These are phyloP conservation scores for Trachymyrmex cornetzi DNA, from an alignment of 1,140 invertebrate genomes.

Conservation along the genomic window DNA sequence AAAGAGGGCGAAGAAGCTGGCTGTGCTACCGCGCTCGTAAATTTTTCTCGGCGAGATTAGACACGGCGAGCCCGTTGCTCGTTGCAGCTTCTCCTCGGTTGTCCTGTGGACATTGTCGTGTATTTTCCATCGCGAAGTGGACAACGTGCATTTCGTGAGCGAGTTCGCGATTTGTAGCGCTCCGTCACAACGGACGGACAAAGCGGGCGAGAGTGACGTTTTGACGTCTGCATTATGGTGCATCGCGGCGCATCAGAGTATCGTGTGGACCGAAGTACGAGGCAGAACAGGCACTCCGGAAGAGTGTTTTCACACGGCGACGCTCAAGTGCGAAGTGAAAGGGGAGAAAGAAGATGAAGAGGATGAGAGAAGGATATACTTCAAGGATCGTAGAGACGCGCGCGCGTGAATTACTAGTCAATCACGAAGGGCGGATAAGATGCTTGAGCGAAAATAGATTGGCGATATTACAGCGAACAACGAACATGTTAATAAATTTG, in stretches of 20 bases:
- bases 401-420: conserved; percentile 22
- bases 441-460: conserved; percentile 34
- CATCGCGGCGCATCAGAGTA: conserved; percentile 40
- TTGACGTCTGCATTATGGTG: conserved; percentile 73
- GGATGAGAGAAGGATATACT: conserved; percentile 44
- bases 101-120: conserved; percentile 34
- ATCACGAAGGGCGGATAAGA: conserved; percentile 3
- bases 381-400: neutral
- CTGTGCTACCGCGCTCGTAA: conserved; percentile 64
- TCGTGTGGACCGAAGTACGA: conserved; percentile 8
- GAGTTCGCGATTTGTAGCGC: conserved; percentile 63
- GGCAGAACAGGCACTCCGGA: conserved; percentile 9
- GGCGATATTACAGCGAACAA: neutral
- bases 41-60: conserved; percentile 73
- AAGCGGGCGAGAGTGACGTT: conserved; percentile 67
- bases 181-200: conserved; percentile 54
- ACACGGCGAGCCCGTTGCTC: conserved; percentile 63
- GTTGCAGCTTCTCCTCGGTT: conserved; percentile 33
- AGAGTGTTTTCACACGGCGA: conserved; percentile 31
- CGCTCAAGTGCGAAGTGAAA: conserved; percentile 19
- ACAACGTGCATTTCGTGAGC: conserved; percentile 32
- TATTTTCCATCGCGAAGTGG: conserved; percentile 12
- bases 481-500: neutral
- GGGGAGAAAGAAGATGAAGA: conserved; percentile 13
- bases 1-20: conserved; percentile 14